A percentile compares a stretch with the other conserved stretches of the same genome.
phyloP scores from a whole-genome alignment of 1,140 invertebrate species.

The Caerostris extrusa region DNA sequence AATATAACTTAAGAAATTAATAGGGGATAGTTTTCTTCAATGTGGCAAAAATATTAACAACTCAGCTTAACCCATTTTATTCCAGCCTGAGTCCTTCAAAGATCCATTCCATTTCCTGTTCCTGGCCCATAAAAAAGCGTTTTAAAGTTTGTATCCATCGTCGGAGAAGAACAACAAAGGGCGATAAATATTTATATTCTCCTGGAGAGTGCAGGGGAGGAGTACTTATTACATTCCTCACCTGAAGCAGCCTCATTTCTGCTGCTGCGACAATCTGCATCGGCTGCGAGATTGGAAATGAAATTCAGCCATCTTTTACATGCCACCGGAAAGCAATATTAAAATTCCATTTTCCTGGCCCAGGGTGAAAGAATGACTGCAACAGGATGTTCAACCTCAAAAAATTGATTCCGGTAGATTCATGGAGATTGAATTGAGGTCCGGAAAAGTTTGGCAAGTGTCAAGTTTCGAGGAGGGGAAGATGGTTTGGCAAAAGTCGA shows the following conservation, averaged over 20 bases:
- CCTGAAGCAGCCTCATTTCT: conserved; percentile 1
- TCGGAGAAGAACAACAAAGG: not conserved
- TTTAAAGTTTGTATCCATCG: not conserved
- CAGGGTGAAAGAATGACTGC: conserved; percentile 1
- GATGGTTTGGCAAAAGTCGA: not conserved
- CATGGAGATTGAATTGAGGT: not conserved
- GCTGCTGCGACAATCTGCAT: conserved; percentile 18
- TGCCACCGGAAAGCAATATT: conserved; percentile 37
- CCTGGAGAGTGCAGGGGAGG: not conserved
- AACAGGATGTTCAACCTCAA: conserved; percentile 6
- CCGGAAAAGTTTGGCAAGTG: conserved; percentile 23
- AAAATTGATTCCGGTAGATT: not conserved
- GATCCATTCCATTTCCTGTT: too few relatives aligned
- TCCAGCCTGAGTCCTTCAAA: too few relatives aligned
- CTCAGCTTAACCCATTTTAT: too few relatives aligned
- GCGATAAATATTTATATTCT: conserved; percentile 31
- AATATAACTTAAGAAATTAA: too few relatives aligned
- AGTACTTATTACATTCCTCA: conserved; percentile 15
- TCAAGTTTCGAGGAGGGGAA: not conserved
- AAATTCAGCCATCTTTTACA: conserved; percentile 57
- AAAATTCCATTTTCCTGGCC: conserved; percentile 43
- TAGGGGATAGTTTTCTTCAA: too few relatives aligned
- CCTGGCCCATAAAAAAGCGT: not conserved
- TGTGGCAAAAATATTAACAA: too few relatives aligned
- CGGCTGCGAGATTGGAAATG: conserved; percentile 25